Evolutionary conservation across 2,113 vertebrate genomes (phyloP), one percentile per base, ranked within the genome.

Genomic region (Tetrao urogallus): DNA sequence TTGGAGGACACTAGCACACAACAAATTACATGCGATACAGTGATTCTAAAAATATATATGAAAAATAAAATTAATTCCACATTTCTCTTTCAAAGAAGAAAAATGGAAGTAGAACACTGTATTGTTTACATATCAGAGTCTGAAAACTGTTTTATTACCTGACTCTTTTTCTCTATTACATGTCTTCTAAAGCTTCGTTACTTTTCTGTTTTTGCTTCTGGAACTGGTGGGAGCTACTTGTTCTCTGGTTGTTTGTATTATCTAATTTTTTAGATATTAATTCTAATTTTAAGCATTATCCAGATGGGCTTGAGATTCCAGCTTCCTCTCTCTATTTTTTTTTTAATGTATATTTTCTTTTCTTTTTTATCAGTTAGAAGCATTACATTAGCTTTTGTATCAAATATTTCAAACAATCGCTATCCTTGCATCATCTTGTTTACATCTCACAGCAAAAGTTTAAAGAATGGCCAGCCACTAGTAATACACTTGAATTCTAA

Each of bases 1-100:
- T 95, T 96, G 97, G 97, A 98, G 98, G 97, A 98, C 97, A 98
- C 87, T 96, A 97, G 95, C 98, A 94, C 97, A 96, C 97, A 97
- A 94, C 86, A 96, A 97, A 97, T 95, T 81, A 61, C 67, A 72
- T 73, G 54, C 50, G 79, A 24, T 28, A n/a, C 14, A 6, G 21
- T 64, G 69, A 19, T 71, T 77, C 32, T 54, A n/a, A 19, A 54
- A 66, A 43, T 42, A 25, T 18, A 57, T 57, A 19, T 63, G 36
- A 38, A 61, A 63, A 27, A 63, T 57, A 63, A 25, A 63, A 63
- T 57, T 11, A 36, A 36, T 50, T 32, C 2, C 19, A 24, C 17
- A 21, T 82, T 69, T 80, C 52, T 66, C 18, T 88, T 81, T 72
- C 32, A n/a, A 79, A 65, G 40, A 76, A 79, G 28, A 75, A 82